Percentiles rank a stretch among this genome's conserved stretches.
phyloP scores from a whole-genome alignment of 2,888 invertebrate genomes.

The Vandiemenella viatica region DNA sequence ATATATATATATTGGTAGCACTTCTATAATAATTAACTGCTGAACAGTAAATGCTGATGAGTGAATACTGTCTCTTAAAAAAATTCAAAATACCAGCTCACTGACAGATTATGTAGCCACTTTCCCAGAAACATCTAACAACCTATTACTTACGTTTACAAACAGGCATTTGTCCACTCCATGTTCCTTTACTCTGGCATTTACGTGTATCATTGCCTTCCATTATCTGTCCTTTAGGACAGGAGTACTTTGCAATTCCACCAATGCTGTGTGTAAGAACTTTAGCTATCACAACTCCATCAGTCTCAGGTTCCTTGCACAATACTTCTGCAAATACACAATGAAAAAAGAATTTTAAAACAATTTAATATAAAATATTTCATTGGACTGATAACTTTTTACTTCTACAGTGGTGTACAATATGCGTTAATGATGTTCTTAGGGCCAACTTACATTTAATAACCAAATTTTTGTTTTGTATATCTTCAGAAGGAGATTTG shows the following conservation, averaged over 20 bases:
- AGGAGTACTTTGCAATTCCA: slow-evolving; percentile 63
- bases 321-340: slow-evolving; percentile 49
- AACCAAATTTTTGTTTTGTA: too few species aligned
- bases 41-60: too few species aligned
- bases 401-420: neutral
- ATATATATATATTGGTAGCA: too few species aligned
- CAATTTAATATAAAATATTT: slow-evolving; percentile 5
- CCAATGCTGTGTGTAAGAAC: slow-evolving; percentile 57
- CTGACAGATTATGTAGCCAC: too few species aligned
- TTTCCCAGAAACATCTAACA: too few species aligned
- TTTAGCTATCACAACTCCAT: slow-evolving; percentile 35
- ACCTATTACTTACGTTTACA: slow-evolving; percentile 64
- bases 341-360: slow-evolving; percentile 7
- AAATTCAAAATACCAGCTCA: too few species aligned
- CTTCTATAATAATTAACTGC: too few species aligned
- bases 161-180: slow-evolving; percentile 62
- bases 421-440: neutral
- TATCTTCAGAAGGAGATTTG: too few species aligned
- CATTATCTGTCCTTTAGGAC: slow-evolving; percentile 65
- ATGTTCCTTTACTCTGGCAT: slow-evolving; percentile 62
- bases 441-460: too few species aligned
- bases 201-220: slow-evolving; percentile 56
- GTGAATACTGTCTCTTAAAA: too few species aligned
- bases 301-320: slow-evolving; percentile 52
- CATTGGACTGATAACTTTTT: slow-evolving; percentile 4